These are phyloP conservation scores for Platypus cylindrus DNA, from an alignment of 2,888 invertebrate species.

Conservation along the genomic window DNA sequence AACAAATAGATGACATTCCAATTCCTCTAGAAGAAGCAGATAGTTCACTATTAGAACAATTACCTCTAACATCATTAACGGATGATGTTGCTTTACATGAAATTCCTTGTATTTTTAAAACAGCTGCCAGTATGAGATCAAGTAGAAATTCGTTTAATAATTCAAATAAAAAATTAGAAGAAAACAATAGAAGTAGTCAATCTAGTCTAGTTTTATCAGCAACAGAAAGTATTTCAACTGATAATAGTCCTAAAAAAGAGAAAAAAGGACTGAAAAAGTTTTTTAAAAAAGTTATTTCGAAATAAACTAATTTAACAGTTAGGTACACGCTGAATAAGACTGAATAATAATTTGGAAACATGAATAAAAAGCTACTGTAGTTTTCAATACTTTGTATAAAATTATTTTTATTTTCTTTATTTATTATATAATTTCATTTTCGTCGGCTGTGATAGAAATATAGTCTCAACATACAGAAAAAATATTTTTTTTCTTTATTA, in stretches of 20 bases:
- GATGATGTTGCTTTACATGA: constrained; percentile 17
- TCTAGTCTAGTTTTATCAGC: constrained; percentile 8
- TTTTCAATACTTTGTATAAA: too few relatives aligned
- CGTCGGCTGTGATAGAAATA: too few relatives aligned
- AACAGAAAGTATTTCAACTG: constrained; percentile 8
- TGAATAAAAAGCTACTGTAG: too few relatives aligned
- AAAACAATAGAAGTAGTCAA: constrained; percentile 5
- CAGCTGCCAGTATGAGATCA: constrained; percentile 33
- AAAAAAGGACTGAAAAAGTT: constrained; percentile 63
- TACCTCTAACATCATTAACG: constrained; percentile 16
- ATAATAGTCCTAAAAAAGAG: constrained; percentile 36
- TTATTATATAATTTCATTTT: too few relatives aligned
- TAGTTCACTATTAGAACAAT: constrained; percentile 27
- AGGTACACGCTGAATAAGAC: too few relatives aligned
- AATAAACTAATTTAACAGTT: too few relatives aligned
- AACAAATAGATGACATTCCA: constrained; percentile 27
- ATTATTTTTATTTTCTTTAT: too few relatives aligned
- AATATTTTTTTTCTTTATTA: too few relatives aligned
- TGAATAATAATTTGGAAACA: too few relatives aligned
- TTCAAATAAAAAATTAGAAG: constrained; percentile 6
- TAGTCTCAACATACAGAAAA: too few relatives aligned
- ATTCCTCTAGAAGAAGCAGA: constrained; percentile 33
- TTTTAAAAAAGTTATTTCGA: constrained; percentile 60
- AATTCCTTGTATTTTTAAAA: constrained; percentile 34
- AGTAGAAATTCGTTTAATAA: constrained; percentile 20